Conservation (phyloP, 2,888 invertebrate species). For the Norana najaformis region DNA sequence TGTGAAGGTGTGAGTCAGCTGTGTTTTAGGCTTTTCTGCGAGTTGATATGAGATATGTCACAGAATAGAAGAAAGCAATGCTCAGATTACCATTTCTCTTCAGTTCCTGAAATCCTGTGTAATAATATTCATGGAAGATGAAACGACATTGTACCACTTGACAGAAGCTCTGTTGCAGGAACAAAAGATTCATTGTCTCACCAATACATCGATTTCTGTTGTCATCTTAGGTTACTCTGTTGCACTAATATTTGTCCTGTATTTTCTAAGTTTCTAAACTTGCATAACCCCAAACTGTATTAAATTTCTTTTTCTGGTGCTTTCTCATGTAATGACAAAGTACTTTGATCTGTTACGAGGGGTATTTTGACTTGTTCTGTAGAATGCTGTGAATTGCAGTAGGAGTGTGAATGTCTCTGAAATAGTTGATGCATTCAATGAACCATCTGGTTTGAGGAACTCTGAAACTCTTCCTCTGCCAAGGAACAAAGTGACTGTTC, state of each 20-base stretch:
- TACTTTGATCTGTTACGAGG: background rate
- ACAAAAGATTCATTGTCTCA: too few relatives aligned
- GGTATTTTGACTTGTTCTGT: background rate
- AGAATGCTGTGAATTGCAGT: background rate
- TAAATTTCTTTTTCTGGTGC: background rate
- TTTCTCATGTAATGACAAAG: background rate
- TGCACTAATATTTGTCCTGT: background rate
- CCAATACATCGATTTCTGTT: background rate
- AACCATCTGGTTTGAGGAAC: background rate
- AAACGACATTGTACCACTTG: too few relatives aligned
- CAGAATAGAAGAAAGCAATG: too few relatives aligned
- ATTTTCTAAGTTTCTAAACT: background rate
- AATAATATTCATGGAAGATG: too few relatives aligned
- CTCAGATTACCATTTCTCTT: too few relatives aligned
- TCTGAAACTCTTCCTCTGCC: background rate
- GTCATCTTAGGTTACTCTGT: background rate
- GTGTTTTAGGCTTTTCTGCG: too few relatives aligned
- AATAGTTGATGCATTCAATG: background rate
- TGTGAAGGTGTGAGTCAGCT: too few relatives aligned
- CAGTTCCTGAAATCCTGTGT: too few relatives aligned
- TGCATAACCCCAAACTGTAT: background rate
- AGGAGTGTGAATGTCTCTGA: background rate
- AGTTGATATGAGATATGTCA: too few relatives aligned
- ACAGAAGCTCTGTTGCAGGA: too few relatives aligned
- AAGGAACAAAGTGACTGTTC: constrained; percentile 14